Percentiles rank a stretch among this genome's conserved stretches.
phyloP scores from a whole-genome alignment of 2,797 vertebrate species.

The Natrix natrix region DNA sequence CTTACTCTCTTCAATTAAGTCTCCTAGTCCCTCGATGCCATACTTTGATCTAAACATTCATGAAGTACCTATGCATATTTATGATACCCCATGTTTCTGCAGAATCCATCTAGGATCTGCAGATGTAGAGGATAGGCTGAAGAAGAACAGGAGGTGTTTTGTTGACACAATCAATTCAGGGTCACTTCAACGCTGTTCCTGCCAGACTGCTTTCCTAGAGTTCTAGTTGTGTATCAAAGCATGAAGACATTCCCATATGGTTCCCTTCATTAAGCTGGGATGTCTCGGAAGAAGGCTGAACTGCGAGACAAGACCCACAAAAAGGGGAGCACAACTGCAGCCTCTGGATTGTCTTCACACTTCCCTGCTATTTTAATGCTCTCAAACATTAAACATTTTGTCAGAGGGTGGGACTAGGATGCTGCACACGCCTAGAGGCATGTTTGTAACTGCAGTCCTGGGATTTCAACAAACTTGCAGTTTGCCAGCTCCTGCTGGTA shows the following conservation, averaged over 20 bases:
- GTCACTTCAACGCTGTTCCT: background rate
- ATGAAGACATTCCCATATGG: background rate
- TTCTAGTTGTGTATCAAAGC: conserved; percentile 11
- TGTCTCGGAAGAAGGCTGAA: background rate
- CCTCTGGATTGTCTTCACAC: conserved; percentile 11
- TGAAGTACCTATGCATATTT: too few species aligned
- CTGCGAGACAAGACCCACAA: background rate
- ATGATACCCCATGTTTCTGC: too few species aligned
- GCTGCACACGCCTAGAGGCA: conserved; percentile 9
- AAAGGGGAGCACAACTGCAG: background rate
- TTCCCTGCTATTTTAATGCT: conserved; percentile 17
- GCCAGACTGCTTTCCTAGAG: background rate
- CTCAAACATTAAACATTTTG: background rate
- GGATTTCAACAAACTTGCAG: conserved; percentile 9
- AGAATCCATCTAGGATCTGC: background rate
- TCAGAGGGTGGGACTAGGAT: conserved; percentile 3
- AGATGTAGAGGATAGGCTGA: background rate
- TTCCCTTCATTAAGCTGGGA: background rate
- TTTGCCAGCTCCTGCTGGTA: conserved; percentile 25
- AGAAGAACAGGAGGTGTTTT: background rate
- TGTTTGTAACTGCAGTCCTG: conserved; percentile 10
- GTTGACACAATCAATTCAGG: background rate
- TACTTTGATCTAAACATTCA: background rate
- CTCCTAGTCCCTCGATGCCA: background rate
- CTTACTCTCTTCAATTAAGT: background rate